Percentiles rank a stretch among this genome's conserved stretches.
Evolutionary conservation across 2,888 invertebrate genomes (phyloP).

Genomic region (Amiota mariae): DNA sequence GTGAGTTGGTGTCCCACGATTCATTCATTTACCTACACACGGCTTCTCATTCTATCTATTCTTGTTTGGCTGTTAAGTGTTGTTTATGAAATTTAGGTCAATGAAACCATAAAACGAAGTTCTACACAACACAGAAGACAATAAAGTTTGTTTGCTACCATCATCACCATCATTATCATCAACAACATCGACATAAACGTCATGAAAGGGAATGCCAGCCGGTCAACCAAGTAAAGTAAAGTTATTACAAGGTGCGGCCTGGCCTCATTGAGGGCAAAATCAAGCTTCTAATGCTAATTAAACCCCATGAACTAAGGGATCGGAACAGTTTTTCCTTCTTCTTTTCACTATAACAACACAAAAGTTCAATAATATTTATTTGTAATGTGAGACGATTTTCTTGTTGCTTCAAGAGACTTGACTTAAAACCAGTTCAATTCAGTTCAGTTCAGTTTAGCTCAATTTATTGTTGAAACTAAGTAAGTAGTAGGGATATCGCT

Average conservation of each 20-base stretch:
- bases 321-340: too few relatives aligned
- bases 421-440: too few relatives aligned
- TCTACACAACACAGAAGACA: not conserved
- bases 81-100: slow-evolving; percentile 38
- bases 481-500: too few relatives aligned
- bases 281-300: not conserved
- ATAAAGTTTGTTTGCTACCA: slow-evolving; percentile 13
- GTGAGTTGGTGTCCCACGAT: not conserved
- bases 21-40: too few relatives aligned
- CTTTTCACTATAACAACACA: not conserved
- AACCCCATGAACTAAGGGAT: too few relatives aligned
- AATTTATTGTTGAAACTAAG: too few relatives aligned
- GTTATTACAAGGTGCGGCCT: not conserved
- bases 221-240: not conserved
- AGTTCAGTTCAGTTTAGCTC: too few relatives aligned
- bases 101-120: slow-evolving; percentile 36
- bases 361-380: slow-evolving; percentile 61
- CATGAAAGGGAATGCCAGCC: not conserved
- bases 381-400: not conserved
- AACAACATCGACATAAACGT: too few relatives aligned
- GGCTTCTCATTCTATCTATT: too few relatives aligned
- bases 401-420: too few relatives aligned
- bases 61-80: too few relatives aligned
- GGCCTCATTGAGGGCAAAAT: not conserved
- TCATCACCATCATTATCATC: too few relatives aligned